These are phyloP conservation scores for Cistogaster globosa DNA, from an alignment of 2,888 invertebrate species.

Conservation along the genomic window DNA sequence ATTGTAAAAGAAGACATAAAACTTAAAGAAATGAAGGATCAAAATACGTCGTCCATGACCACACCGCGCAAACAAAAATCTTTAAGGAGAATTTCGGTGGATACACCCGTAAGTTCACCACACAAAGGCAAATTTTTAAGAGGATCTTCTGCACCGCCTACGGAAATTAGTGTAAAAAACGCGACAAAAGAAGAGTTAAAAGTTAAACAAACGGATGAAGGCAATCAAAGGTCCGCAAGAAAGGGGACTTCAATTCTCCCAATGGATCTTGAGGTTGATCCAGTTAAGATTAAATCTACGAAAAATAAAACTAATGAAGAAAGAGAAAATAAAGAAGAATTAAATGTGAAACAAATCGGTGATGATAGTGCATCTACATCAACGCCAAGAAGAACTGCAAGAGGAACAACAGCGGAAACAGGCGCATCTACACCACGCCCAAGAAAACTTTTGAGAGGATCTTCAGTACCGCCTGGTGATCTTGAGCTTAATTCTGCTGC, in stretches of 20 bases:
- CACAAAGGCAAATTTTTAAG: not conserved
- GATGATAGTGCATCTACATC: not conserved
- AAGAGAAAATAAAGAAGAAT: not conserved
- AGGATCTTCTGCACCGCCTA: not conserved
- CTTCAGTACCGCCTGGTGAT: constrained; percentile 50
- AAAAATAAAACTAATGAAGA: too few relatives aligned
- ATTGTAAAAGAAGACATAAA: too few relatives aligned
- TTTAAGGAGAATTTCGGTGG: not conserved
- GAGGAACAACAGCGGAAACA: too few relatives aligned
- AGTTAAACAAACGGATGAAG: not conserved
- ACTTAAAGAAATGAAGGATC: too few relatives aligned
- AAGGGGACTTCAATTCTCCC: not conserved
- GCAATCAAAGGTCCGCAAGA: not conserved
- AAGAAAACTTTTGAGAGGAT: constrained; percentile 31
- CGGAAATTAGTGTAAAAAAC: not conserved
- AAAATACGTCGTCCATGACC: not conserved
- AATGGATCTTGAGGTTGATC: not conserved
- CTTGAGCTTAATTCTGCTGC: not conserved
- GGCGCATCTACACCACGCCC: not conserved
- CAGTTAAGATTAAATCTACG: too few relatives aligned
- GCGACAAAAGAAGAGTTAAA: not conserved
- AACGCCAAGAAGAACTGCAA: too few relatives aligned
- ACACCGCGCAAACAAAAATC: not conserved
- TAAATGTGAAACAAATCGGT: constrained; percentile 22
- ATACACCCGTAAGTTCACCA: not conserved